Base-by-base conservation (phyloP, 2,888 invertebrate genomes). In the Cephus rjabovi region DNA sequence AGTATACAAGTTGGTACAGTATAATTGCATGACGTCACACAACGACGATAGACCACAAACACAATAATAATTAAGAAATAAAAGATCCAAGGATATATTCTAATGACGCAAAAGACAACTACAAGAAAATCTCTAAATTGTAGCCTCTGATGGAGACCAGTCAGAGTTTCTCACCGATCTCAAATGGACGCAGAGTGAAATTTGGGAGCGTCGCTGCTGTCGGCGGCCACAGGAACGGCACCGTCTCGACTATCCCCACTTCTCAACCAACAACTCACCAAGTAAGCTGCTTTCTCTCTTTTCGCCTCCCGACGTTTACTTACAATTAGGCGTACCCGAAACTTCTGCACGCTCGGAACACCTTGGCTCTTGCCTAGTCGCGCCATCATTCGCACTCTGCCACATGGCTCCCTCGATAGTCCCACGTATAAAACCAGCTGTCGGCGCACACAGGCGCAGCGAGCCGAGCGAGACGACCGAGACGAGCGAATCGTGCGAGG, bases 191-290 rank as follows among this genome's bases (percentile, higher is more conserved):
- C 11, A 82, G 78, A 74, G 71, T 79, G 76, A 78, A 77, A 56
- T 73, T 80, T 70, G 75, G 73, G 75, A 75, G 37, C 76, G 73
- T 78, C 75, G 78, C 80, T 75, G 82, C 83, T 74, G 75, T 78
- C 80, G 80, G 79, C 76, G 79, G 81, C 79, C 76, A 77, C 77
- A 82, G 77, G 76, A 79, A 76, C 80, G 77, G 68, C 73, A 82
- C 81, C 83, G 78, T 77, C 76, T 69, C 81, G 78, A 79, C 83
- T 40, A 76, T 83, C 76, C 80, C 84, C 76, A 81, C 81, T 81
- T 81, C 77, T 74, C 86, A 84, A 68, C 83, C 87, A 75, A 83
- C 87, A 73, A 82, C 83, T 81, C 85, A 85, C 75, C 89, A 87
- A 87, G 89, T 89, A 85, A 88, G 89, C 81, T 75, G 35, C 35